Base-by-base conservation (phyloP, 2,113 vertebrate genomes). In the Oncorhynchus clarkii region DNA sequence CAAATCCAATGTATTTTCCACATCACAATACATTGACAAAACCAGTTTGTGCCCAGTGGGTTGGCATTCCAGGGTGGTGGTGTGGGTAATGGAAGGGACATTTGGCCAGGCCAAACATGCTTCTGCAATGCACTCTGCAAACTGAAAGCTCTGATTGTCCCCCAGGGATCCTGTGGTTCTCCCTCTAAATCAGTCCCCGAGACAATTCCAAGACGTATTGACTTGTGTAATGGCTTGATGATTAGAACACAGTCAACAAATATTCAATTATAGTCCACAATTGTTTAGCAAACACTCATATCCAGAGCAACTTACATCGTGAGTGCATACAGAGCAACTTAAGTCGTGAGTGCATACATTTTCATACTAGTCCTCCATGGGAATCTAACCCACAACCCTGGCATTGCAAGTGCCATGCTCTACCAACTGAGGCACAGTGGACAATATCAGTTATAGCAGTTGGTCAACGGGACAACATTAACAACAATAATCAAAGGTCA, bases 141-240 rank as follows among this genome's bases (percentile, higher is more conserved):
- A 48, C 48, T 5, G 71, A 70, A 62, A 70, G 60, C 75, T 29
- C 39, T 64, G 80, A 76, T 88, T 89, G 89, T 88, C 1, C 18
- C 22, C 26, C 60, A 16, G 67, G 75, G 82, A 83, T 91, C 89
- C 89, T 81, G 77, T 91, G 88, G 88, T 81, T 72, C 1, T 0
- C 2, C 1, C 60, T 69, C 89, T 89, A 90, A 88, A 87, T 89
- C 39, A 1, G 89, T 84, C 85, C 49, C n/a, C 9, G 1, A 71
- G 82, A 76, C 57, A 62, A 78, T 66, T 67, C 9, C 74, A 67
- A 45, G 8, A 77, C 71, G 4, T 29, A 3, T 68, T 39, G 59
- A 62, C 59, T 62, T 60, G 59, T n/a, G 16, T 20, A 60, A 60
- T 60, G 59, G 59, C 5, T 60, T 62, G 59, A 60, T 60, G 20